These are phyloP conservation scores for Pardosa pseudoannulata DNA, from an alignment of 2,888 invertebrate genomes.

Conservation along the genomic window DNA sequence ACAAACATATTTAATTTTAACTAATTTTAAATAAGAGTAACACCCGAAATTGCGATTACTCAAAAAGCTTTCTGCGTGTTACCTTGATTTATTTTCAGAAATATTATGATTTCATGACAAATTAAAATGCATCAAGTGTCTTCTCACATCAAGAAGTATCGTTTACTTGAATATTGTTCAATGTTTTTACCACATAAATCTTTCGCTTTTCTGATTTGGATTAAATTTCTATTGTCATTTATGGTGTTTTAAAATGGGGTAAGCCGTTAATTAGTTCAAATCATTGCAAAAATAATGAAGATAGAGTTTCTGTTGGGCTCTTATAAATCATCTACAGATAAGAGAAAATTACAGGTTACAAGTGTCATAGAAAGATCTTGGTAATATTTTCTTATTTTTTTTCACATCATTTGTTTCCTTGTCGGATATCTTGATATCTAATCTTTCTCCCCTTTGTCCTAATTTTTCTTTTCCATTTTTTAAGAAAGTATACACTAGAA, in stretches of 20 bases:
- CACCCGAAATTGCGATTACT: too few species aligned
- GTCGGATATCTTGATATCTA: slow-evolving; percentile 45
- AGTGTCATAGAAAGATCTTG: slow-evolving; percentile 33
- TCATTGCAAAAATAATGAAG: slow-evolving; percentile 31
- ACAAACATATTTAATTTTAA: too few species aligned
- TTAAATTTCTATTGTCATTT: neutral
- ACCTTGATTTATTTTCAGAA: too few species aligned
- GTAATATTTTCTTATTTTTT: slow-evolving; percentile 12
- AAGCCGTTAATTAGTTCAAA: slow-evolving; percentile 49
- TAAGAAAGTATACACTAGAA: slow-evolving; percentile 18
- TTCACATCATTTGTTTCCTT: slow-evolving; percentile 34
- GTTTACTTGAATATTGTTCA: too few species aligned
- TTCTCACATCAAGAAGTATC: too few species aligned
- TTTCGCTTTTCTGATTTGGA: slow-evolving; percentile 17
- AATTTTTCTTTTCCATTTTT: slow-evolving; percentile 42
- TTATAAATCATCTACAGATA: slow-evolving; percentile 43
- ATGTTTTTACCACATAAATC: too few species aligned
- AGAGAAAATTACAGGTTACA: slow-evolving; percentile 58
- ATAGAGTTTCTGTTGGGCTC: slow-evolving; percentile 20
- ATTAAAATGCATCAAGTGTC: too few species aligned
- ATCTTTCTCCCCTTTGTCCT: slow-evolving; percentile 26
- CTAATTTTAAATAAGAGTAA: too few species aligned
- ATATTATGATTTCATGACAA: too few species aligned
- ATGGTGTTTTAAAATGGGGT: neutral
- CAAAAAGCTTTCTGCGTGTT: too few species aligned